Evolutionary conservation across 2,888 invertebrate genomes (phyloP).

Genomic region (Tenthredo amoena): DNA sequence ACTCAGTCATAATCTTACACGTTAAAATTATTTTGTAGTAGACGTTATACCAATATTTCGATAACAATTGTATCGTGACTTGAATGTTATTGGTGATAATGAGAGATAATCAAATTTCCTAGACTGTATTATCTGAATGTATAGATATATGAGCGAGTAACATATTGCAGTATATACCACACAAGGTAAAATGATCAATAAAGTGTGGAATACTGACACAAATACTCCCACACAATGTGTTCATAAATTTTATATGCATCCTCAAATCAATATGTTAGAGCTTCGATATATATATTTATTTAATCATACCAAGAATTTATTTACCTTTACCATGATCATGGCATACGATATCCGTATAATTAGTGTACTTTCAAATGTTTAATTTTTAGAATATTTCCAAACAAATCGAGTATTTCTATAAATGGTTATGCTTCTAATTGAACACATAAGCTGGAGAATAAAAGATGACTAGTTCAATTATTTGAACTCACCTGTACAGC

Average conservation of each 20-base stretch:
- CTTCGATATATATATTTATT: neutral
- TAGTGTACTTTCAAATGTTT: neutral
- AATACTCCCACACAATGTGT: constrained; percentile 22
- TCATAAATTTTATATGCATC: constrained; percentile 47
- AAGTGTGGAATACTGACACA: constrained; percentile 40
- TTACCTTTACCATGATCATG: neutral
- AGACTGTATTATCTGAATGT: constrained; percentile 4
- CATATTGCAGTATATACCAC: constrained; percentile 25
- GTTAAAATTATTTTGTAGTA: neutral
- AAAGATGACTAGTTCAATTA: neutral
- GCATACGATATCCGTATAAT: neutral
- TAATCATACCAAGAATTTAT: constrained; percentile 24
- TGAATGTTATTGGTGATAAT: neutral
- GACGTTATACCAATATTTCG: neutral
- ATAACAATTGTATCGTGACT: neutral
- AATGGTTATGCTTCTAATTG: neutral
- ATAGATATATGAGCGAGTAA: neutral
- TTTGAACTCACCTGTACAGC: constrained; percentile 73
- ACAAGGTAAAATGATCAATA: constrained; percentile 41
- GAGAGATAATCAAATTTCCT: constrained; percentile 31
- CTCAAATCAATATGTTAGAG: constrained; percentile 37
- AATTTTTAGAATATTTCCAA: neutral
- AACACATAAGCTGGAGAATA: neutral
- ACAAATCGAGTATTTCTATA: neutral
- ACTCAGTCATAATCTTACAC: neutral